Evolutionary conservation across 2,888 invertebrate genomes (phyloP).

Genomic region (Harpalus rubripes): DNA sequence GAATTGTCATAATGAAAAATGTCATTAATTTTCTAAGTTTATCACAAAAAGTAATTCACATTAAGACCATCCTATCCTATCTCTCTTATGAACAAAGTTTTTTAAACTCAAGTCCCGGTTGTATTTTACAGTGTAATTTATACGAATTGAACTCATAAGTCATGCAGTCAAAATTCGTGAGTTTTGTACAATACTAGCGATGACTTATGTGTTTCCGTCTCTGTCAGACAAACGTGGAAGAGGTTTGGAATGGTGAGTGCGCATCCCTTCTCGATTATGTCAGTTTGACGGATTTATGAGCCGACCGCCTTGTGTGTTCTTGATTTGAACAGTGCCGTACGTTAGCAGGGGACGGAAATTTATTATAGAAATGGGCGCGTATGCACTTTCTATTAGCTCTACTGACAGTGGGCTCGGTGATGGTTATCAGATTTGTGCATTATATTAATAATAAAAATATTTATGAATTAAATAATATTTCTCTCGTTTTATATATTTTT

Average conservation of each 20-base stretch:
- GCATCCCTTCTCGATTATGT: conserved; percentile 65
- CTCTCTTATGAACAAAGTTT: too few relatives aligned
- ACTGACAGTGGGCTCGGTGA: too few relatives aligned
- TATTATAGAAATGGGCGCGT: background rate
- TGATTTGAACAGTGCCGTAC: conserved; percentile 62
- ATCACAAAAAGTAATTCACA: too few relatives aligned
- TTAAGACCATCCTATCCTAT: too few relatives aligned
- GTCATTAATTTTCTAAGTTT: too few relatives aligned
- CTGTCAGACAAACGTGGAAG: conserved; percentile 42
- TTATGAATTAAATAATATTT: too few relatives aligned
- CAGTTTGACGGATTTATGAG: conserved; percentile 66
- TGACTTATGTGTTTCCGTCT: conserved; percentile 59
- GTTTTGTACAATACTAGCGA: conserved; percentile 51
- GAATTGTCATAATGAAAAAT: too few relatives aligned
- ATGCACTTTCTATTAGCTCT: too few relatives aligned
- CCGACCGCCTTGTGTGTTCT: conserved; percentile 65
- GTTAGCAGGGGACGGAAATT: background rate
- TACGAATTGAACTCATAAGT: conserved; percentile 63
- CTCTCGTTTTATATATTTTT: too few relatives aligned
- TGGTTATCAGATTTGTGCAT: too few relatives aligned
- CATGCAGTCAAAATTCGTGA: conserved; percentile 62
- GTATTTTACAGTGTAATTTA: conserved; percentile 63
- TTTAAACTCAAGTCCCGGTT: too few relatives aligned
- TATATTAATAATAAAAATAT: too few relatives aligned
- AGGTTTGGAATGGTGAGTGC: conserved; percentile 39